Evolutionary conservation across 2,888 invertebrate genomes (phyloP).

Genomic region (Clivina fossor): DNA sequence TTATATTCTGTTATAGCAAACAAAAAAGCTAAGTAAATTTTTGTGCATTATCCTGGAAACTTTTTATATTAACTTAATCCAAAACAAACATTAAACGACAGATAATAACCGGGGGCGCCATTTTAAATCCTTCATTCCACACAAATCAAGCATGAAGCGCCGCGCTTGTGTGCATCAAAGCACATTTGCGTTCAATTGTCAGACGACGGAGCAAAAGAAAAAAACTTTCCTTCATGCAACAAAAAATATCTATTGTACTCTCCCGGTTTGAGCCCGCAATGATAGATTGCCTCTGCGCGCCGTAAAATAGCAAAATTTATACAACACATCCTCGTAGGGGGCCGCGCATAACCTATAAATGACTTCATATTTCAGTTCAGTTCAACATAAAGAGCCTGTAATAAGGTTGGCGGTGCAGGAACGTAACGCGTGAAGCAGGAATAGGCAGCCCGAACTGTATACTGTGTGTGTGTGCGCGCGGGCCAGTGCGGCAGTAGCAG

Average conservation of each 20-base stretch:
- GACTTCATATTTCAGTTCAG: constrained; percentile 29
- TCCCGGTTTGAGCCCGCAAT: constrained; percentile 1
- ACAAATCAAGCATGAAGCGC: no score
- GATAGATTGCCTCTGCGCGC: constrained; percentile 12
- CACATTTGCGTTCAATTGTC: no score
- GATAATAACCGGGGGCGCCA: no score
- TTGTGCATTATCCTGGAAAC: no score
- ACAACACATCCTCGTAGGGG: constrained; percentile 6
- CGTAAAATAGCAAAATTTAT: constrained; percentile 20
- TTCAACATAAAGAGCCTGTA: constrained; percentile 25
- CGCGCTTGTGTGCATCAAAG: no score
- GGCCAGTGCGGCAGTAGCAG: constrained; percentile 15
- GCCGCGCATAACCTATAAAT: constrained; percentile 28
- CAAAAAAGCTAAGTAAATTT: no score
- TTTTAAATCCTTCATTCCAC: no score
- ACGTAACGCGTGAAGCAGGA: constrained; percentile 17
- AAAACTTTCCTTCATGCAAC: constrained; percentile 19
- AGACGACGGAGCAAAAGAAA: constrained; percentile 11
- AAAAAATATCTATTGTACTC: constrained; percentile 17
- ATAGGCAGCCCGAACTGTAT: constrained; percentile 27
- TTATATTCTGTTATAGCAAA: no score
- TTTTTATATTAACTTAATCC: no score
- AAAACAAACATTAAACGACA: no score
- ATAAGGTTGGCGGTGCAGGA: constrained; percentile 2
- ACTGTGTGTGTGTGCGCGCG: no score